Base-by-base conservation (phyloP, 2,113 vertebrate species). In the Varanus komodoensis region DNA sequence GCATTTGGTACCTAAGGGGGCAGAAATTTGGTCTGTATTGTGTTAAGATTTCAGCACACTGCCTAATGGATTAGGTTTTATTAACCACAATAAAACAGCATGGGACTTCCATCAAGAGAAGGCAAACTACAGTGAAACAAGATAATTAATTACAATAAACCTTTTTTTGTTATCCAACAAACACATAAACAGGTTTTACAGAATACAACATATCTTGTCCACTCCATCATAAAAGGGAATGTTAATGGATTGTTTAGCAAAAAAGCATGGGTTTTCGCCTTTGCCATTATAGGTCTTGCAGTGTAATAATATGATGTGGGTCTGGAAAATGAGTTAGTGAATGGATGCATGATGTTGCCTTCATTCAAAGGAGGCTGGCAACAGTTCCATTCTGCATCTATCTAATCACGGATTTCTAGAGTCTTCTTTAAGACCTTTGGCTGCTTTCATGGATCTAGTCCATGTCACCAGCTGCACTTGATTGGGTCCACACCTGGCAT, bases 61-160 rank as follows among this genome's bases (percentile, higher is more conserved):
- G 95, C 94, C 94, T 97, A 97, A 97, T 97, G 90, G 94, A 96
- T 96, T 97, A 95, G 92, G 95, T 95, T 97, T 97, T 97, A 98
- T 97, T 97, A 97, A 98, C 95, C 94, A 95, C 84, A 97, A 97
- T 98, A 96, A 96, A 96, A 90, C 93, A 95, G 96, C 93, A 92
- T 93, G 90, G 95, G 88, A 75, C 89, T 85, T 92, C 94, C 82
- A 94, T 96, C 95, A 94, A 79, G 34, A 93, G 92, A 97, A 95
- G 94, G 89, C 88, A 97, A 97, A 97, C 97, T 96, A 94, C 96
- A 97, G 92, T 86, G 83, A 96, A 97, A 97, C 93, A 94, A 96
- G 94, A 97, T 96, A 97, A 97, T 95, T 98, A 97, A 97, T 97
- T 96, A 97, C 93, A 93, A 90, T 84, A 94, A 92, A 71, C 91